A percentile compares a stretch with the other conserved stretches of the same genome.
These are phyloP conservation scores for Drosophila mayaguana DNA, from an alignment of 2,888 invertebrate species.

Conservation along the genomic window DNA sequence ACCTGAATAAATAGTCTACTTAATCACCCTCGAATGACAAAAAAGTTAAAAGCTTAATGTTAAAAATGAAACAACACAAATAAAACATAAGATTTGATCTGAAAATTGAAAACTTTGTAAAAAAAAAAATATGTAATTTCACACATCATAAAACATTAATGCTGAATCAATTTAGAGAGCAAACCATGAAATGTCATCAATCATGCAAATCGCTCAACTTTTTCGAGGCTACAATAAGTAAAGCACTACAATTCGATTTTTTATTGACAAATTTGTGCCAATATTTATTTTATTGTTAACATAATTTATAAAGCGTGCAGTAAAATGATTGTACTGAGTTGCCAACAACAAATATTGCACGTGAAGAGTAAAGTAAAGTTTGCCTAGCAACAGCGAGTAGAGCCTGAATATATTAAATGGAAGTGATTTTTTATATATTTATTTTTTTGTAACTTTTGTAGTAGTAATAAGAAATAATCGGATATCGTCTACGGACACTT, in stretches of 20 bases:
- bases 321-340: not conserved
- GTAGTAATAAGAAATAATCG: too few relatives aligned
- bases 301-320: not conserved
- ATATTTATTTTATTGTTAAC: not conserved
- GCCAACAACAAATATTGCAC: not conserved
- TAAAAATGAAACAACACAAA: not conserved
- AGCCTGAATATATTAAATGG: not conserved
- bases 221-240: not conserved
- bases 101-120: not conserved
- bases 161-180: slow-evolving; percentile 6
- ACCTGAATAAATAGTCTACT: slow-evolving; percentile 31
- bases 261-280: not conserved
- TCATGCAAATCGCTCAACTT: slow-evolving; percentile 12
- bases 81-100: not conserved
- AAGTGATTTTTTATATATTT: not conserved
- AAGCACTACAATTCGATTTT: not conserved
- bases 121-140: not conserved
- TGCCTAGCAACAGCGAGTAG: not conserved
- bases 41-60: slow-evolving; percentile 9
- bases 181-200: slow-evolving; percentile 1
- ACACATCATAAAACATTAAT: slow-evolving; percentile 11
- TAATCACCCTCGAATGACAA: slow-evolving; percentile 21
- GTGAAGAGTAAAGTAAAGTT: not conserved
- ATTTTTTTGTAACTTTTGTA: not conserved
- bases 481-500: too few relatives aligned